phyloP scores from a whole-genome alignment of 2,888 invertebrate genomes.

The Neocrepidodera transversa region DNA sequence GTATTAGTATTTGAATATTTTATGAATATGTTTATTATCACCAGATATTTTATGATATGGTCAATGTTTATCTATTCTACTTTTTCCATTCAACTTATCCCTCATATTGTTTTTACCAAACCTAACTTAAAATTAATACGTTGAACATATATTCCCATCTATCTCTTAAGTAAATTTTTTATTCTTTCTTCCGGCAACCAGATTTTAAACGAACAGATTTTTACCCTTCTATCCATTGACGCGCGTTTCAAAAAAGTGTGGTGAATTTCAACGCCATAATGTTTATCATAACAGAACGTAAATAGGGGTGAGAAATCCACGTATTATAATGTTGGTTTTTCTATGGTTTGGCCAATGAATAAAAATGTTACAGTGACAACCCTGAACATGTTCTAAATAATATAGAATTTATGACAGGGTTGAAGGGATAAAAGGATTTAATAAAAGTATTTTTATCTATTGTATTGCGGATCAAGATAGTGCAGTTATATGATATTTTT shows the following conservation, averaged over 20 bases:
- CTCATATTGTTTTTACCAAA: no score
- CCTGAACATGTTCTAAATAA: slow-evolving; percentile 26
- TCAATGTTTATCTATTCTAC: no score
- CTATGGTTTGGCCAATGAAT: slow-evolving; percentile 41
- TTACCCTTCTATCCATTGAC: slow-evolving; percentile 4
- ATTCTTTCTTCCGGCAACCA: no score
- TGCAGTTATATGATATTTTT: not conserved
- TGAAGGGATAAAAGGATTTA: slow-evolving; percentile 16
- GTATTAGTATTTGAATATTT: no score
- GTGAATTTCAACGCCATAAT: slow-evolving; percentile 46
- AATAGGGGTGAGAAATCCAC: slow-evolving; percentile 41
- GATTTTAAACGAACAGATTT: no score
- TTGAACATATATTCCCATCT: no score
- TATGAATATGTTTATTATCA: no score
- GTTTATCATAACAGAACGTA: slow-evolving; percentile 41
- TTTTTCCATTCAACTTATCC: no score
- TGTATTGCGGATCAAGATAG: slow-evolving; percentile 1
- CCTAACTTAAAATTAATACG: no score
- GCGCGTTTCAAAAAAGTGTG: slow-evolving; percentile 39
- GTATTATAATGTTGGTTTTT: slow-evolving; percentile 37
- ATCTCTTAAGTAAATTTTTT: no score
- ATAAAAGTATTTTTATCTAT: slow-evolving; percentile 7
- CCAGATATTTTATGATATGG: no score
- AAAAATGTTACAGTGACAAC: slow-evolving; percentile 30
- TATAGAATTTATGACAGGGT: slow-evolving; percentile 21